A percentile compares a stretch with the other conserved stretches of the same genome.
Evolutionary conservation across 2,113 vertebrate genomes (phyloP).

Genomic region (Raphicerus campestris): DNA sequence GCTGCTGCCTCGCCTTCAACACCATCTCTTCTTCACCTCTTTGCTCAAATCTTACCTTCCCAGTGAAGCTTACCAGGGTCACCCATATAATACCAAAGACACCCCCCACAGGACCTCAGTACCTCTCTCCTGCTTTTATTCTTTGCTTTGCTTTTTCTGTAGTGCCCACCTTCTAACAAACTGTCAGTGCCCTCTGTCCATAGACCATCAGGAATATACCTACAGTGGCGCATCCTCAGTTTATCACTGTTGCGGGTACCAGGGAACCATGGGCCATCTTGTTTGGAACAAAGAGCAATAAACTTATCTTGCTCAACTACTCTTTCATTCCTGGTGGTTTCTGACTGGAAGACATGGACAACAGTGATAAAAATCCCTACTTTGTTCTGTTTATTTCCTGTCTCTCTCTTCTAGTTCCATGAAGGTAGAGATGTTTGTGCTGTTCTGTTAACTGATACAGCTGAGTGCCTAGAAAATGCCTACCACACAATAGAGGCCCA

Average conservation of each 20-base stretch:
- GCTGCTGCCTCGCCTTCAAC: neutral
- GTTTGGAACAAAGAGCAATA: neutral
- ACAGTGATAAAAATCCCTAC: neutral
- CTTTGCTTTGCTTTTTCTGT: neutral
- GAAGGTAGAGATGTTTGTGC: neutral
- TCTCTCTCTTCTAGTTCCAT: neutral
- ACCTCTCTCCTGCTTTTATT: neutral
- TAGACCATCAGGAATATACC: neutral
- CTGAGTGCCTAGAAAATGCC: neutral
- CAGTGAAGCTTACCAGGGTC: neutral
- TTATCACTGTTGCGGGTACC: neutral
- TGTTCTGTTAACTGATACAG: neutral
- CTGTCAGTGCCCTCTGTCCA: neutral
- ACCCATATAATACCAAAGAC: neutral
- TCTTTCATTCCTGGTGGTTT: neutral
- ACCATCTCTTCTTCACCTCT: neutral
- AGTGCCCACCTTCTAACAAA: neutral
- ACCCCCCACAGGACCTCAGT: fast-evolving
- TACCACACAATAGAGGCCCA: neutral
- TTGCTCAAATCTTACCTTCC: neutral
- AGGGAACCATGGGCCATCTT: fast-evolving
- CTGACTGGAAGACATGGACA: neutral
- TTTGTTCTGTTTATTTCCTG: neutral
- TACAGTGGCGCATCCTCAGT: neutral
- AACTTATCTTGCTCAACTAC: neutral